Evolutionary conservation across 2,113 vertebrate genomes (phyloP).

Genomic region (Puntigrus tetrazona): DNA sequence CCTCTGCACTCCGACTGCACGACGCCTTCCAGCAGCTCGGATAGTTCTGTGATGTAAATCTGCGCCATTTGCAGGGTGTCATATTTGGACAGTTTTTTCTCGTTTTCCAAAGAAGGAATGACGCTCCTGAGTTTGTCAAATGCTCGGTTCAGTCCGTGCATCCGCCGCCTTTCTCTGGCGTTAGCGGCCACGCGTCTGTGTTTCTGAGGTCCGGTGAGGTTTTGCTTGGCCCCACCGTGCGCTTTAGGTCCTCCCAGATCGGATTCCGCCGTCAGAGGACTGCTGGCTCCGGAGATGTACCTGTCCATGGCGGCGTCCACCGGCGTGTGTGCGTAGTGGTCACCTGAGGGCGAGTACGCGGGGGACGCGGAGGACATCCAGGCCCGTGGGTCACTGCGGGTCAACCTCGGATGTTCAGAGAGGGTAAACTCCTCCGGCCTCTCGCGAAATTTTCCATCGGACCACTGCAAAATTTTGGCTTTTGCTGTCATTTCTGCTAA

Average conservation of each 20-base stretch:
- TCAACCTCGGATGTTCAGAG: conserved; percentile 57
- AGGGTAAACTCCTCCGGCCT: conserved; percentile 38
- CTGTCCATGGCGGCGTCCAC: conserved; percentile 58
- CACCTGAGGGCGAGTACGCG: conserved; percentile 54
- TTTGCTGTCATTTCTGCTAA: conserved; percentile 52
- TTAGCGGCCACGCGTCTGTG: conserved; percentile 81
- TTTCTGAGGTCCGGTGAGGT: conserved; percentile 65
- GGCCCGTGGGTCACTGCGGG: conserved; percentile 65
- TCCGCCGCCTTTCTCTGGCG: conserved; percentile 78
- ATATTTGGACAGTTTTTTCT: conserved; percentile 81
- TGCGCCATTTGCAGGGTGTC: conserved; percentile 84
- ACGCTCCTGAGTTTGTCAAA: conserved; percentile 81
- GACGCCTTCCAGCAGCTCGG: conserved; percentile 75
- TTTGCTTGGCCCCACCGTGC: conserved; percentile 40
- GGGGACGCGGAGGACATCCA: conserved; percentile 69
- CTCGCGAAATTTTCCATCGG: conserved; percentile 55
- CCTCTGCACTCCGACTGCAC: conserved; percentile 64
- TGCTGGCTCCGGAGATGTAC: conserved; percentile 51
- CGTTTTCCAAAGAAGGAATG: conserved; percentile 79
- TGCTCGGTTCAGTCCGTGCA: conserved; percentile 81
- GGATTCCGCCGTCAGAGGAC: conserved; percentile 34
- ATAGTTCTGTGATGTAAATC: conserved; percentile 81
- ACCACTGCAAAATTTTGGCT: conserved; percentile 67
- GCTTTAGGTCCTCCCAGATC: conserved; percentile 18
- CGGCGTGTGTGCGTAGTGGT: conserved; percentile 55